These are phyloP conservation scores for Meriones psammophilus DNA, from an alignment of 2,797 vertebrate species.

Conservation along the genomic window DNA sequence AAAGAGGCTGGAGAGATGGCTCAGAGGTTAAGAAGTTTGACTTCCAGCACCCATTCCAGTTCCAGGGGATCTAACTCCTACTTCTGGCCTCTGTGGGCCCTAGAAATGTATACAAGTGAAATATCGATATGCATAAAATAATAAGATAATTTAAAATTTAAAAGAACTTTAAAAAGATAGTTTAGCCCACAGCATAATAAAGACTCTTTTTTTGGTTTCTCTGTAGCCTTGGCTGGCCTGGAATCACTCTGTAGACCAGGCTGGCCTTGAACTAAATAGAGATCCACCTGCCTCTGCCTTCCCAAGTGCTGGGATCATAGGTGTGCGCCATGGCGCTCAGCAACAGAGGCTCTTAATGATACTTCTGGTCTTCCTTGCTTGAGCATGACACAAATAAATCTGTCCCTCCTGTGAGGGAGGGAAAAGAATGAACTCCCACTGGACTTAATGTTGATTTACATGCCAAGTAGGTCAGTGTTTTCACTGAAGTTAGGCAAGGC, in stretches of 20 bases:
- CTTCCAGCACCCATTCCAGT: not conserved
- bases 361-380: not conserved
- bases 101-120: not conserved
- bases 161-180: not conserved
- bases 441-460: not conserved
- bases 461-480: not conserved
- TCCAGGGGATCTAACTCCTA: not conserved
- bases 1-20: not conserved
- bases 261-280: no score
- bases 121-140: not conserved
- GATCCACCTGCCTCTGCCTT: no score
- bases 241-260: no score
- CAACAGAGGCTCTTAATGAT: not conserved
- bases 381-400: not conserved
- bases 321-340: no score
- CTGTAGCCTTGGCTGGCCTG: no score
- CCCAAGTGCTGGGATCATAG: no score
- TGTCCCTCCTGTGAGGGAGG: not conserved
- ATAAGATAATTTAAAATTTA: not conserved
- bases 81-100: not conserved
- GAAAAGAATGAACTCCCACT: not conserved
- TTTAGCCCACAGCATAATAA: not conserved
- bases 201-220: not conserved
- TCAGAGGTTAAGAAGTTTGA: not conserved
- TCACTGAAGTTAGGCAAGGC: slow-evolving; percentile 11